Base-by-base conservation (phyloP, 2,113 vertebrate genomes). In the Melospiza melodia region DNA sequence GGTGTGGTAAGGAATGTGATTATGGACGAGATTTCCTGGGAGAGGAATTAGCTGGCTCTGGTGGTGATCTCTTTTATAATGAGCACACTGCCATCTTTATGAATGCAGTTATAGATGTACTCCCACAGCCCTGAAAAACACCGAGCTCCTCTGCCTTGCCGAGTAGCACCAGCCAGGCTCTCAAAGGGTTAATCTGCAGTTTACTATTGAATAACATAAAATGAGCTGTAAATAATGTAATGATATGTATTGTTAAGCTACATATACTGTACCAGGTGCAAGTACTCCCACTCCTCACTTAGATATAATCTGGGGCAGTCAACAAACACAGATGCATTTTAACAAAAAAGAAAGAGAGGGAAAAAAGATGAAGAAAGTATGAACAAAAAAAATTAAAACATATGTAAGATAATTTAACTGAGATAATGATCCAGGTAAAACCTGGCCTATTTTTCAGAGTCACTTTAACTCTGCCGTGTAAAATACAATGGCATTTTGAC, bases 251-350 rank as follows among this genome's bases (percentile, higher is more conserved):
- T 99, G 99, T 99, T 98, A 97, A 98, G 98, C 98, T 97, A 98
- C 97, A 97, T 97, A 98, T 97, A 98, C 97, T 95, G 91, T 98
- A 99, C 98, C 99, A 99, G 99, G 99, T 99, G 99, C 98, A 98
- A 96, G 97, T 97, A 98, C 98, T 98, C 98, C 98, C 98, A 98
- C 98, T 98, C 98, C 97, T 97, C 97, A 98, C 98, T 98, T 98
- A 98, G 98, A 98, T 98, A 97, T 98, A 98, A 97, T 97, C 94
- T 98, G 98, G 97, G 98, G 97, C 98, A 98, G 98, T 98, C 98
- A 98, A 99, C 98, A 99, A 98, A 98, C 98, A 98, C 99, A 99
- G 99, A 99, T 99, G 99, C 98, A 98, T 98, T 98, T 98, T 98
- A 98, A 99, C 98, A 99, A 98, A 98, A 90, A 97, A 97, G 98